phyloP scores from a whole-genome alignment of 1,140 invertebrate species.

The Heliothis virescens region DNA sequence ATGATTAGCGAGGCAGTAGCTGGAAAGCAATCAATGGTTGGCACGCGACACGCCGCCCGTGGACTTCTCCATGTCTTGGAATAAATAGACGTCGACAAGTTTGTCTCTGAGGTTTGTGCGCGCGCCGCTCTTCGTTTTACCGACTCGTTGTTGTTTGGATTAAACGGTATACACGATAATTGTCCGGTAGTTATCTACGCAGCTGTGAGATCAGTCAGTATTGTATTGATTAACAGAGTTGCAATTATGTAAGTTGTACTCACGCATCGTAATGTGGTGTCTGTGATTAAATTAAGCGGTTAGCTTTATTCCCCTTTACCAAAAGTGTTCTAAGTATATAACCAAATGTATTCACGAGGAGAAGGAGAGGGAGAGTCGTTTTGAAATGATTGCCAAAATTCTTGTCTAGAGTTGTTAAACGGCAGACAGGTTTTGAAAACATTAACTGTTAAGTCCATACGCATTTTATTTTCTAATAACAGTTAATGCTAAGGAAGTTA shows the following conservation, averaged over 20 bases:
- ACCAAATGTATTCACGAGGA: no score
- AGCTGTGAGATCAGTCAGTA: background rate
- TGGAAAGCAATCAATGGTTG: constrained; percentile 2
- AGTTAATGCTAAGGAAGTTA: background rate
- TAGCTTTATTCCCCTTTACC: no score
- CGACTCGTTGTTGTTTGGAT: background rate
- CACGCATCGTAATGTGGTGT: no score
- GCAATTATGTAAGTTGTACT: no score
- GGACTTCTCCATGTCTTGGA: background rate
- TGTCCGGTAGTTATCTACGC: background rate
- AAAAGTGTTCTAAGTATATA: no score
- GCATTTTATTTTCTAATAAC: background rate
- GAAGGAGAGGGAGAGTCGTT: no score
- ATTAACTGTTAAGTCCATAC: no score
- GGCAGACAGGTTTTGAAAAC: no score
- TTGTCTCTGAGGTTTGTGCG: background rate
- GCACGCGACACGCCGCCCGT: background rate
- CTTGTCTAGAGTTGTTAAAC: no score
- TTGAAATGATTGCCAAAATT: no score
- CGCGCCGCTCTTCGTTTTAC: background rate
- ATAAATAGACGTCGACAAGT: constrained; percentile 28
- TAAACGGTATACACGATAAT: background rate
- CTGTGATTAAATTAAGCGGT: no score
- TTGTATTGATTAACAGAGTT: no score
- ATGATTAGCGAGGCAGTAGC: constrained; percentile 30